A percentile compares a stretch with the other conserved stretches of the same genome.
Conservation (phyloP, 2,797 vertebrate species). For the Peromyscus nudipes region DNA sequence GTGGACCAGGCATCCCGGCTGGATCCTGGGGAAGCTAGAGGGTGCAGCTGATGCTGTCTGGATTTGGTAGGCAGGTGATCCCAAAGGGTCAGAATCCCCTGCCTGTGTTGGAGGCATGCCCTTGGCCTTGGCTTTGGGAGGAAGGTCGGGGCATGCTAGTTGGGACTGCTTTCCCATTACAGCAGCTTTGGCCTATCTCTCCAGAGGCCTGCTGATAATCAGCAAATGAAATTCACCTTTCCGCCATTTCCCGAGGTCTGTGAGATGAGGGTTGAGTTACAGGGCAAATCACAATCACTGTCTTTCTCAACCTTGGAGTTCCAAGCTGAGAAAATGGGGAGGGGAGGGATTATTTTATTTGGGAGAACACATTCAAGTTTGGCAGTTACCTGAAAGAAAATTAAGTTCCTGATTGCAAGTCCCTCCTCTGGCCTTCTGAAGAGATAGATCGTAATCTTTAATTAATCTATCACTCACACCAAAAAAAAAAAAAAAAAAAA, state of each 20-base stretch:
- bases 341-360: conserved; percentile 28
- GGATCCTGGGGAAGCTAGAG: neutral
- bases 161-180: neutral
- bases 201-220: conserved; percentile 58
- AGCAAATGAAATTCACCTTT: conserved; percentile 71
- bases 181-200: neutral
- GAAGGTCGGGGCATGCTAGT: neutral
- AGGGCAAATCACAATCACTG: neutral
- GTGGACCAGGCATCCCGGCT: neutral
- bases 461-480: conserved; percentile 79
- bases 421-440: conserved; percentile 69
- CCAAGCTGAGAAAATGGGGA: neutral
- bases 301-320: neutral
- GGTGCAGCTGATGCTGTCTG: neutral
- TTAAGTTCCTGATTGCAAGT: conserved; percentile 72
- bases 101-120: neutral
- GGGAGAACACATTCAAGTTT: conserved; percentile 62
- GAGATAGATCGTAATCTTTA: conserved; percentile 78
- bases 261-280: conserved; percentile 32
- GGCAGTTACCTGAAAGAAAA: conserved; percentile 72
- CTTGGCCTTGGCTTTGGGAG: neutral
- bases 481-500: neutral
- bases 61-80: neutral
- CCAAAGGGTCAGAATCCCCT: rapidly evolving
- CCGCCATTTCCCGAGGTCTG: neutral